Evolutionary conservation across 2,797 vertebrate genomes (phyloP), one percentile per base, ranked within the genome.

Genomic region (Philypnodon macrostomus): DNA sequence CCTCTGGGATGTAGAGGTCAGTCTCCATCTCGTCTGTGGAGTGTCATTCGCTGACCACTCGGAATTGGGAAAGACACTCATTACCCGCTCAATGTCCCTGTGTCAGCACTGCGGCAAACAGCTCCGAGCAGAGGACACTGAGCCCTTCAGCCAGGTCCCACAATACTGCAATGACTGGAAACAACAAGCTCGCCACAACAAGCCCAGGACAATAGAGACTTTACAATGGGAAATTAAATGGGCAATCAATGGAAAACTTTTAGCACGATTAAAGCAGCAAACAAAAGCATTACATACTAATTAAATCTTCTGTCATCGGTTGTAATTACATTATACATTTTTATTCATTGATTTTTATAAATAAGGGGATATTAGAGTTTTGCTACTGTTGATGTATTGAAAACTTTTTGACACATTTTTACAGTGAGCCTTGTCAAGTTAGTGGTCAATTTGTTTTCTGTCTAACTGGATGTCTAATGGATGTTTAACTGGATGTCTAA

Each of bases 61-160:
- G 76, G 75, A 53, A 70, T 85, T 84, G 77, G 58, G 57, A 53
- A 63, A 59, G 36, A 38, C 63, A 51, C 64, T 82, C 65, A 75
- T 86, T 86, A 85, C 66, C 51, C 47, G 5, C 58, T 61, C 60
- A 83, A 83, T 75, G 65, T 73, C 70, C 55, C 42, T 54, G 75
- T 50, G 77, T 88, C 86, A 87, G 83, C 87, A 80, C n/a, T n/a
- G 11, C 23, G 58, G 31, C 65, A 54, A 71, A 66, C 80, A 73
- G 75, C 73, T 63, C 21, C 47, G 66, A 61, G 58, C 59, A 49
- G 70, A 76, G 77, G 81, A 78, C 75, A 67, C 55, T 12, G 68
- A 86, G 82, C 69, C 73, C 81, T 79, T 81, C 73, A 69, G 50
- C 39, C 30, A 48, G 31, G 77, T 56, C 53, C 56, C 75, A 80